These are phyloP conservation scores for Trachelus tabidus DNA, from an alignment of 2,888 invertebrate species.

Conservation along the genomic window DNA sequence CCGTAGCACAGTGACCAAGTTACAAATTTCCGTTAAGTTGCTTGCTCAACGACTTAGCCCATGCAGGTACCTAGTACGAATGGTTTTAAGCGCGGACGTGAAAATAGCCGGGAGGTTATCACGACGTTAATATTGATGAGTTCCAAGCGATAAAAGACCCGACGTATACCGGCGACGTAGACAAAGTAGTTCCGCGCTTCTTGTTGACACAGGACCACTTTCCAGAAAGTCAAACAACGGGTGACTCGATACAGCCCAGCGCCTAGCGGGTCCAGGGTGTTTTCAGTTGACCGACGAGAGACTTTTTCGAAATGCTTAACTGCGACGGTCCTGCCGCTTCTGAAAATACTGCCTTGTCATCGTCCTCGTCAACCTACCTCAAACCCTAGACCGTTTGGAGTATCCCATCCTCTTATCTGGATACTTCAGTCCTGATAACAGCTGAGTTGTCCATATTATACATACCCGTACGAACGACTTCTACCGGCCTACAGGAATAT, in stretches of 20 bases:
- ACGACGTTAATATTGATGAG: constrained; percentile 23
- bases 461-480: background rate
- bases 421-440: background rate
- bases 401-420: background rate
- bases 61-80: background rate
- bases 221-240: background rate
- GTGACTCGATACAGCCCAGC: background rate
- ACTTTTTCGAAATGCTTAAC: background rate
- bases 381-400: background rate
- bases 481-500: background rate
- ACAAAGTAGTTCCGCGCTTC: background rate
- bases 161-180: background rate
- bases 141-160: background rate
- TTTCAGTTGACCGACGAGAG: background rate
- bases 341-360: background rate
- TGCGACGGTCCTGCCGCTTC: background rate
- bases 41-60: background rate
- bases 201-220: constrained; percentile 7
- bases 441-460: background rate
- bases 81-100: constrained; percentile 3
- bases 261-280: background rate
- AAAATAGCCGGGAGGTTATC: constrained; percentile 7
- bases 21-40: background rate
- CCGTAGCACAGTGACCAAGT: background rate
- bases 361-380: background rate